A percentile compares a stretch with the other conserved stretches of the same genome.
Conservation (phyloP, 2,888 invertebrate species). For the Hirtodrosophila alboralis region DNA sequence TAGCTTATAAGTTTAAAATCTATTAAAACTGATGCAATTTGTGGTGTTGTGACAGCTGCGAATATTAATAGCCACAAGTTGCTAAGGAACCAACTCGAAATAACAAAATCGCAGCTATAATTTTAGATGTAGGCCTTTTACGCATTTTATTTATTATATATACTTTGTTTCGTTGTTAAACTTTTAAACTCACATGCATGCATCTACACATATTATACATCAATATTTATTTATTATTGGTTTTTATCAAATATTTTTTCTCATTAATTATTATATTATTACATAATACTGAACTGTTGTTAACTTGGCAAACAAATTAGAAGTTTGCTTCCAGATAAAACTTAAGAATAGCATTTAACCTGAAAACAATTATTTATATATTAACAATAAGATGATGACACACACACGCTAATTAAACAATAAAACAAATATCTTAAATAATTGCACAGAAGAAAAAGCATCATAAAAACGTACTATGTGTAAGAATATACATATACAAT, state of each 20-base stretch:
- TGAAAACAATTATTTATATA: conserved; percentile 51
- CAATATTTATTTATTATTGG: conserved; percentile 40
- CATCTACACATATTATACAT: conserved; percentile 23
- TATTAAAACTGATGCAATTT: conserved; percentile 28
- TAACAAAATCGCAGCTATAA: conserved; percentile 19
- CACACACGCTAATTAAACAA: conserved; percentile 26
- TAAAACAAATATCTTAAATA: conserved; percentile 23
- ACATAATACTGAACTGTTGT: conserved; percentile 50
- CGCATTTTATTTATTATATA: conserved; percentile 44
- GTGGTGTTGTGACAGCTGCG: conserved; percentile 23
- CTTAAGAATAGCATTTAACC: conserved; percentile 70
- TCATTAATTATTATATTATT: conserved; percentile 28
- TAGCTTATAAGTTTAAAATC: conserved; percentile 24
- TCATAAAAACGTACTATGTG: conserved; percentile 22
- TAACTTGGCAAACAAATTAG: conserved; percentile 48
- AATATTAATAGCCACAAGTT: conserved; percentile 8
- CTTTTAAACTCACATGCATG: conserved; percentile 15
- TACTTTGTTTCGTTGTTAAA: conserved; percentile 35
- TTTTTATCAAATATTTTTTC: conserved; percentile 20
- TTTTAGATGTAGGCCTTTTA: conserved; percentile 12
- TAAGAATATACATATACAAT: conserved; percentile 25
- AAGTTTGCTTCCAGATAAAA: conserved; percentile 60
- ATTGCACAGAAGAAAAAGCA: conserved; percentile 39
- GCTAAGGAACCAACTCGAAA: conserved; percentile 51
- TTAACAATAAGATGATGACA: conserved; percentile 40